Conservation (phyloP, 2,888 invertebrate genomes). For the Parascotia fuliginaria region DNA sequence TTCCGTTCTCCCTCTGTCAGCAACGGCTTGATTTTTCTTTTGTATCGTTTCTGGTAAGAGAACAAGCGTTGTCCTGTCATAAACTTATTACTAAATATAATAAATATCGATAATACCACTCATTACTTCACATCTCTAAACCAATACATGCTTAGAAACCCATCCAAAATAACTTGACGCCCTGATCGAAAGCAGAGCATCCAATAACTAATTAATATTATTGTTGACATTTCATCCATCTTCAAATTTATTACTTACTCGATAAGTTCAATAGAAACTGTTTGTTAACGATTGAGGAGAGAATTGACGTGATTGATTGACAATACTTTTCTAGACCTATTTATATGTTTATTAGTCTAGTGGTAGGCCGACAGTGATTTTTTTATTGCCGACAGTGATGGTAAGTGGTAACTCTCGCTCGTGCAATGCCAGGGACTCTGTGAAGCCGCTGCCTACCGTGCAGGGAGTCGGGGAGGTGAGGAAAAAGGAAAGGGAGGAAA, state of each 20-base stretch:
- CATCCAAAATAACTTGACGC: conserved; percentile 4
- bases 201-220: conserved; percentile 26
- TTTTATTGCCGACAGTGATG: too few relatives aligned
- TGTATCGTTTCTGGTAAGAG: too few relatives aligned
- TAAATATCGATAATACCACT: background rate
- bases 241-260: background rate
- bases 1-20: too few relatives aligned
- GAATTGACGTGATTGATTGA: conserved; percentile 1
- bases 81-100: background rate
- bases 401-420: too few relatives aligned
- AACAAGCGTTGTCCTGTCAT: too few relatives aligned
- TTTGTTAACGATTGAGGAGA: background rate
- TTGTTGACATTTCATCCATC: conserved; percentile 26
- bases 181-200: conserved; percentile 31
- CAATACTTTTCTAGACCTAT: background rate
- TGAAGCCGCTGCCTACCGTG: too few relatives aligned
- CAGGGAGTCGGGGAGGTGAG: too few relatives aligned
- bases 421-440: too few relatives aligned
- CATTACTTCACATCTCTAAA: background rate
- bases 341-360: too few relatives aligned
- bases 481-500: too few relatives aligned
- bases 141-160: background rate
- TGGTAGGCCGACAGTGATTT: too few relatives aligned
- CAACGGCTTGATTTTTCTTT: too few relatives aligned
- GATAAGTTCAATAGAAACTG: background rate